Evolutionary conservation across 2,797 vertebrate genomes (phyloP).

Genomic region (Gambusia yucatana): DNA sequence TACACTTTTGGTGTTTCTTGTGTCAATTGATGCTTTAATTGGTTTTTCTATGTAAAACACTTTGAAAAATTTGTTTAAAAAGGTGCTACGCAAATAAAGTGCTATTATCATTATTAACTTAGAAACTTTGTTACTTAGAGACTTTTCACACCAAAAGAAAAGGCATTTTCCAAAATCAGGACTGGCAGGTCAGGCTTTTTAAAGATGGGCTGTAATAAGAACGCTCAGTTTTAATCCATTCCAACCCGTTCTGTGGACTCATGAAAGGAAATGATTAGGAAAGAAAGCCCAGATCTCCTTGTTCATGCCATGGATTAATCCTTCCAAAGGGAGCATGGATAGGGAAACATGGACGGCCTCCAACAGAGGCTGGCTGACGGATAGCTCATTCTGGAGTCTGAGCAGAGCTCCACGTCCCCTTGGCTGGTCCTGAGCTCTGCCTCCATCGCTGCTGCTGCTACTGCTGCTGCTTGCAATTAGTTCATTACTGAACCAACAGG

Average conservation of each 20-base stretch:
- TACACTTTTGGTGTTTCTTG: no score
- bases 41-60: no score
- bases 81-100: no score
- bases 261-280: slow-evolving; percentile 11
- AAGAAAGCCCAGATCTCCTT: slow-evolving; percentile 20
- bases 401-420: slow-evolving; percentile 7
- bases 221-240: neutral
- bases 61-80: no score
- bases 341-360: slow-evolving; percentile 7
- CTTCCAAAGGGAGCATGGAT: slow-evolving; percentile 3
- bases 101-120: neutral
- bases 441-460: neutral
- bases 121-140: neutral
- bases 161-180: neutral
- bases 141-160: neutral
- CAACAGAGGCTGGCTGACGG: slow-evolving; percentile 10
- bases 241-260: neutral
- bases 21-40: no score
- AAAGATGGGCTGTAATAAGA: neutral
- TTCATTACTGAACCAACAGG: neutral
- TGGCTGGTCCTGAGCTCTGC: neutral
- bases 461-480: neutral
- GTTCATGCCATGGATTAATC: slow-evolving; percentile 7
- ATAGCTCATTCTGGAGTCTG: slow-evolving; percentile 20
- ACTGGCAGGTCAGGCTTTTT: neutral